These are phyloP conservation scores for Drosophila sp. DNA, from an alignment of 1,140 invertebrate species.

Conservation along the genomic window DNA sequence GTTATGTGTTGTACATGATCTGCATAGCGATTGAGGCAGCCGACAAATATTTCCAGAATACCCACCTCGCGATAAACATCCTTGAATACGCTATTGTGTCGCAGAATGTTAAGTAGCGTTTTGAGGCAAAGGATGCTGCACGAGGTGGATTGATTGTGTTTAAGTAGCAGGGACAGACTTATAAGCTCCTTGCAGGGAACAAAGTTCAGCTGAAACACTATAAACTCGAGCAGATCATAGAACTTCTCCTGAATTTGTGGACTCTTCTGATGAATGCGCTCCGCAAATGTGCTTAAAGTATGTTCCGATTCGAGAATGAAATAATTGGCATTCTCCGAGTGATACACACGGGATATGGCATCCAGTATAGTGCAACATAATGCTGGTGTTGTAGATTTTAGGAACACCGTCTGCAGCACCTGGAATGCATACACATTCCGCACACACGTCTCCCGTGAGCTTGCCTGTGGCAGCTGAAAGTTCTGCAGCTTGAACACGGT, in stretches of 20 bases:
- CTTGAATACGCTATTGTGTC: slow-evolving; percentile 96
- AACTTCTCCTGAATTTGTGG: slow-evolving; percentile 97
- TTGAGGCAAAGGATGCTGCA: slow-evolving; percentile 96
- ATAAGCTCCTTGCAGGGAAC: slow-evolving; percentile 99
- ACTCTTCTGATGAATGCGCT: slow-evolving; percentile 96
- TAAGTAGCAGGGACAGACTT: slow-evolving; percentile 96
- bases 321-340: slow-evolving; percentile 99
- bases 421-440: slow-evolving; percentile 98
- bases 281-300: slow-evolving; percentile 97
- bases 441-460: slow-evolving; percentile 94
- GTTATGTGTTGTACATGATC: slow-evolving; percentile 85
- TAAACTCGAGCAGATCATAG: slow-evolving; percentile 97
- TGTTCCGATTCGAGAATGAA: slow-evolving; percentile 99
- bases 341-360: slow-evolving; percentile 97
- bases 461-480: slow-evolving; percentile 95
- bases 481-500: slow-evolving; percentile 97
- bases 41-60: slow-evolving; percentile 97
- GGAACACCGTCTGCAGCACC: slow-evolving; percentile 96
- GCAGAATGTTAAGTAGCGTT: slow-evolving; percentile 94
- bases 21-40: slow-evolving; percentile 95
- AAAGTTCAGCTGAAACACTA: slow-evolving; percentile 98
- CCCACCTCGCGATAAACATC: slow-evolving; percentile 99
- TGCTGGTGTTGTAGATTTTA: slow-evolving; percentile 93
- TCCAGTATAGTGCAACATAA: slow-evolving; percentile 96
- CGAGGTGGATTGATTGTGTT: slow-evolving; percentile 90